These are phyloP conservation scores for Mormoops blainvillei DNA, from an alignment of 2,113 vertebrate species.

Conservation along the genomic window DNA sequence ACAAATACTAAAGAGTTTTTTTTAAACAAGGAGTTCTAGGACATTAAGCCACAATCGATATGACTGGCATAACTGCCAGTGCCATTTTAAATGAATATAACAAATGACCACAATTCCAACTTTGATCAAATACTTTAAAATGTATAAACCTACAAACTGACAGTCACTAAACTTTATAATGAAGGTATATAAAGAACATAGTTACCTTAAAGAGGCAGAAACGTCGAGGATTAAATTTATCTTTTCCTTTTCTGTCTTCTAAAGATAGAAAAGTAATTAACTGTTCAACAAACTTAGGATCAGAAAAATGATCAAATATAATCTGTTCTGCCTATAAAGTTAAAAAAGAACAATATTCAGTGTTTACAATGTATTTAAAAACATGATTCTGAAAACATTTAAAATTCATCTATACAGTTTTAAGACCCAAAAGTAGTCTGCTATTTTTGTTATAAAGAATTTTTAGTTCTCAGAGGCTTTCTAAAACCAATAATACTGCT, in stretches of 20 bases:
- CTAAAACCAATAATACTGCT: not conserved
- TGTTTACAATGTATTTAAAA: slow-evolving; percentile 29
- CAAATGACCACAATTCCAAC: not conserved
- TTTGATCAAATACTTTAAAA: not conserved
- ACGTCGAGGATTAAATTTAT: slow-evolving; percentile 97
- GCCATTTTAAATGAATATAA: not conserved
- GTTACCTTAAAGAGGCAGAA: slow-evolving; percentile 99
- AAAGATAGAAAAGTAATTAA: slow-evolving; percentile 96
- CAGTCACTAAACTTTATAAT: not conserved
- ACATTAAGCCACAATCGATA: not conserved
- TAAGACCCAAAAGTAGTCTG: not conserved
- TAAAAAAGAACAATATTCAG: slow-evolving; percentile 46
- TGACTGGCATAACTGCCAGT: not conserved
- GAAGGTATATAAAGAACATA: not conserved
- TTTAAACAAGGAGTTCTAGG: not conserved
- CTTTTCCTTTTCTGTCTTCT: slow-evolving; percentile 98
- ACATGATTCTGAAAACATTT: slow-evolving; percentile 12
- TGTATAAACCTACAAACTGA: not conserved
- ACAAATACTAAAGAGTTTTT: not conserved
- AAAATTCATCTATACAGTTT: slow-evolving; percentile 1
- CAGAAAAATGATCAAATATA: slow-evolving; percentile 95
- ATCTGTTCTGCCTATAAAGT: slow-evolving; percentile 90
- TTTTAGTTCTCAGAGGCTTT: slow-evolving; percentile 20
- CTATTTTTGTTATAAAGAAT: not conserved
- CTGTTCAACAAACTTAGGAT: slow-evolving; percentile 93